These are phyloP conservation scores for Syrrhaptes paradoxus DNA, from an alignment of 2,113 vertebrate genomes.

Conservation along the genomic window DNA sequence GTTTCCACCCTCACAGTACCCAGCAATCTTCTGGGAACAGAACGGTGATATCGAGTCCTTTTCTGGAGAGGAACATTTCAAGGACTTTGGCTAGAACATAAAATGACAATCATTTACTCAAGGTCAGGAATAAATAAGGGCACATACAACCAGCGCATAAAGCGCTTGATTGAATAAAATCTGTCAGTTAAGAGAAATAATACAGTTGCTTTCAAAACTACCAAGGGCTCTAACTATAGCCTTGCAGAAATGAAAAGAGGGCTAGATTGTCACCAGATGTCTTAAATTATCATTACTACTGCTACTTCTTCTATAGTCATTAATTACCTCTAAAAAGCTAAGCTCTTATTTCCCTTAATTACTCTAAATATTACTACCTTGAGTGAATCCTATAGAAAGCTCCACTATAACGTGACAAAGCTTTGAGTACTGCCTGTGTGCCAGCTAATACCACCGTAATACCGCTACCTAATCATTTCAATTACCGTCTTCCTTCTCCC, in stretches of 20 bases:
- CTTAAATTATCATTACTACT: background rate
- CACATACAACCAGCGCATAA: conserved; percentile 29
- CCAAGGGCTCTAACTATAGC: background rate
- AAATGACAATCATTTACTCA: conserved; percentile 61
- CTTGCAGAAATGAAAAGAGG: background rate
- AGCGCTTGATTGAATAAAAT: conserved; percentile 15
- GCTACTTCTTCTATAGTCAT: background rate
- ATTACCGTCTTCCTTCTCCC: conserved; percentile 25
- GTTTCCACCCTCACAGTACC: conserved; percentile 63
- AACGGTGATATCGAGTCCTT: conserved; percentile 27
- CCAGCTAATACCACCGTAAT: background rate
- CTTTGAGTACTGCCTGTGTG: background rate
- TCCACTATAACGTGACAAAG: background rate
- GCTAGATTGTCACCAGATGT: background rate
- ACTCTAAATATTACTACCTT: background rate
- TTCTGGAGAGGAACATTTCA: conserved; percentile 58
- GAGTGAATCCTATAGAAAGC: background rate
- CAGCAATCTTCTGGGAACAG: conserved; percentile 66
- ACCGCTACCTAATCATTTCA: conserved; percentile 39
- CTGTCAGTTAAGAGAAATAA: conserved; percentile 14
- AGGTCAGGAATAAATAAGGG: conserved; percentile 48
- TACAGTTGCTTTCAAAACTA: background rate
- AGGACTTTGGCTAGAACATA: conserved; percentile 57
- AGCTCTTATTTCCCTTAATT: background rate
- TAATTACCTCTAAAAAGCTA: background rate